These are phyloP conservation scores for Andrena minutula DNA, from an alignment of 2,888 invertebrate species.

Conservation along the genomic window DNA sequence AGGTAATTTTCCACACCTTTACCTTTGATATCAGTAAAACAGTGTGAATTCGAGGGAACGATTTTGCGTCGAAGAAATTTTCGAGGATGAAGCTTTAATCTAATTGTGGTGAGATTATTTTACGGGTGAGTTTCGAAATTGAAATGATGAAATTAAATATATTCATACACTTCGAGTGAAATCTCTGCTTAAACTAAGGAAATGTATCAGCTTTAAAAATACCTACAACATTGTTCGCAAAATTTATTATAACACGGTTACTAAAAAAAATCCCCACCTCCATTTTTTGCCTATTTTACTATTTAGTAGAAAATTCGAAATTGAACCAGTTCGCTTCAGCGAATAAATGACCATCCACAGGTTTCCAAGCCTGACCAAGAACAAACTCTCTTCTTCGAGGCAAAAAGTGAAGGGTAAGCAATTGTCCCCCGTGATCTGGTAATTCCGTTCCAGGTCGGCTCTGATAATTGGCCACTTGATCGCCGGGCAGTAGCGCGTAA, in stretches of 20 bases:
- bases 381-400: background rate
- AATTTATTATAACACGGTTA: too few species aligned
- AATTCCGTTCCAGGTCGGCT: conserved; percentile 24
- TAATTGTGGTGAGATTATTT: too few species aligned
- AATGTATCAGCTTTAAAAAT: too few species aligned
- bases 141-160: too few species aligned
- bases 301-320: background rate
- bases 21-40: background rate
- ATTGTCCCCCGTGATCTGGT: conserved; percentile 24
- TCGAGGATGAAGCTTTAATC: too few species aligned
- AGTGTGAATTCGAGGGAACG: background rate
- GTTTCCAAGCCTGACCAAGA: background rate
- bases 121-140: too few species aligned
- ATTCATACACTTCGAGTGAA: too few species aligned
- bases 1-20: too few species aligned
- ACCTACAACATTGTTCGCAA: too few species aligned
- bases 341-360: background rate
- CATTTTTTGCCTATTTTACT: background rate
- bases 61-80: background rate
- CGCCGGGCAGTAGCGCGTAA: conserved; percentile 14
- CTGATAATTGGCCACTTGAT: conserved; percentile 36
- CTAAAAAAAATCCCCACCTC: background rate
- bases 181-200: too few species aligned
- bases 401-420: background rate
- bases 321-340: background rate